Base-by-base conservation (phyloP, 2,888 invertebrate genomes). In the Cenopis cana region DNA sequence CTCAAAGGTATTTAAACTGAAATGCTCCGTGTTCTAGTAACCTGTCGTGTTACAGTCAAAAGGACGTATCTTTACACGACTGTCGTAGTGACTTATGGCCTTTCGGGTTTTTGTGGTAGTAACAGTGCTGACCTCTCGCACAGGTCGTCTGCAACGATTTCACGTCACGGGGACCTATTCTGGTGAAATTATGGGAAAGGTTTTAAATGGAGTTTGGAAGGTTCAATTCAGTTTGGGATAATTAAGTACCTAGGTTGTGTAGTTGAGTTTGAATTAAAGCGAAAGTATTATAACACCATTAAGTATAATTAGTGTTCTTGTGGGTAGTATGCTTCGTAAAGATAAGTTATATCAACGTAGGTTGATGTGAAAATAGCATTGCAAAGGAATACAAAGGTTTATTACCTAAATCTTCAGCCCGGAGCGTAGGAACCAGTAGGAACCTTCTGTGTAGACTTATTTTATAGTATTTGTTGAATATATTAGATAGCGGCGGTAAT, bases 91-190 rank as follows among this genome's bases (percentile, higher is more conserved):
- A 24, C 14, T 11, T 60, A 46, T 29, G 60, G 10, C 60, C n/a
- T 60, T 60, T 46, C 6, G 46, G 46, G 11, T 17, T 14, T 17
- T 46, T 20, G 2, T n/a, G 29, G 60, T 46, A 46, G n/a, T 29
- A 29, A 38, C 70, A 59, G 60, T 69, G 62, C 73, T 74, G 75
- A 74, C 74, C 74, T 74, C 70, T 66, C 64, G 70, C 70, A 41
- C 64, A 70, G 61, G 36, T 50, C 73, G 73, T 68, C 71, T 74
- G 74, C 69, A 76, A 74, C 75, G 73, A 74, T 74, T 75, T 74
- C 73, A 73, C 73, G 70, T 71, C 72, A 49, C 68, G 64, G 65
- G 62, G 52, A 56, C 69, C 56, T 68, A 70, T 70, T 70, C 70
- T 66, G 70, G 18, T 55, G 20, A 18, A 52, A 38, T 17, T 67